phyloP scores from a whole-genome alignment of 2,888 invertebrate species.

The Hydriomena furcata region DNA sequence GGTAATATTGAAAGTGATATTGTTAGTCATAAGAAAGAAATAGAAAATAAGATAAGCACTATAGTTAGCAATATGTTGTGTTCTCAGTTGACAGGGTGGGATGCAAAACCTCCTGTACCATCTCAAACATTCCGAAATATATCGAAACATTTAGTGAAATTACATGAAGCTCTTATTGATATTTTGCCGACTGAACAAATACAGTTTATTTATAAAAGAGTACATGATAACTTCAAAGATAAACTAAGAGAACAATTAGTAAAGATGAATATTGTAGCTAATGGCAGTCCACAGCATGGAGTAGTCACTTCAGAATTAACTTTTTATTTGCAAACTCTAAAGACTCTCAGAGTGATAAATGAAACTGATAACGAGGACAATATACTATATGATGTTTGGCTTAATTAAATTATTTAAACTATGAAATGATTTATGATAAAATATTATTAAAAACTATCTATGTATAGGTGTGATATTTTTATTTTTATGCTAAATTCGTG shows the following conservation, averaged over 20 bases:
- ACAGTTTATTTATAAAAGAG: slow-evolving; percentile 88
- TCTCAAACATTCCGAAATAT: slow-evolving; percentile 94
- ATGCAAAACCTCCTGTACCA: slow-evolving; percentile 97
- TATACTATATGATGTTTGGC: slow-evolving; percentile 93
- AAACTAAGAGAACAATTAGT: slow-evolving; percentile 92
- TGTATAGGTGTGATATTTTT: slow-evolving; percentile 28
- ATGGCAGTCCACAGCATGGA: slow-evolving; percentile 98
- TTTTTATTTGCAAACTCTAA: slow-evolving; percentile 94
- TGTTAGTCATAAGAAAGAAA: slow-evolving; percentile 95
- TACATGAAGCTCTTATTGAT: slow-evolving; percentile 95
- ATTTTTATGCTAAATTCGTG: slow-evolving; percentile 35
- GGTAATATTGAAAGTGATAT: slow-evolving; percentile 91
- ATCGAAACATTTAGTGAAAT: slow-evolving; percentile 93
- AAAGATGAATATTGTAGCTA: slow-evolving; percentile 94
- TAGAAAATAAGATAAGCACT: slow-evolving; percentile 94
- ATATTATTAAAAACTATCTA: slow-evolving; percentile 18
- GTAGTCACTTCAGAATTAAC: slow-evolving; percentile 96
- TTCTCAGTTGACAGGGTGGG: slow-evolving; percentile 93
- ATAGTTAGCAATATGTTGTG: slow-evolving; percentile 94
- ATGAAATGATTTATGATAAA: slow-evolving; percentile 10
- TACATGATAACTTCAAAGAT: slow-evolving; percentile 94
- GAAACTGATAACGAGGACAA: slow-evolving; percentile 88
- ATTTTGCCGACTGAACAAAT: slow-evolving; percentile 92
- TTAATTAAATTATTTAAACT: slow-evolving; percentile 71
- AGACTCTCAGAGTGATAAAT: slow-evolving; percentile 90